Evolutionary conservation across 2,113 vertebrate species (phyloP).

Genomic region (Odobenus rosmarus): DNA sequence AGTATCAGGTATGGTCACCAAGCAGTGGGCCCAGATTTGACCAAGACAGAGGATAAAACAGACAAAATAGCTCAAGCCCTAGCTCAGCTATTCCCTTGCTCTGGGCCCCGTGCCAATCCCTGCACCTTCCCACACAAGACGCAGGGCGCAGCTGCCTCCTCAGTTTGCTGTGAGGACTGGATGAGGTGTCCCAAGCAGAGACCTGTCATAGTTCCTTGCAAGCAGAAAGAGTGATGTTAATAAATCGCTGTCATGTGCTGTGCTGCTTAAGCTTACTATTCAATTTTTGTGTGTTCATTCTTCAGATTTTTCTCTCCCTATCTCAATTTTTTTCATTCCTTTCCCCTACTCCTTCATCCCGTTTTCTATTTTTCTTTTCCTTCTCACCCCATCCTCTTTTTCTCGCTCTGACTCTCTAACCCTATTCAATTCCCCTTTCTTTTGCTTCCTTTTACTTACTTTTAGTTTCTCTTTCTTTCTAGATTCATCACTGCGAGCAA

Average conservation of each 20-base stretch:
- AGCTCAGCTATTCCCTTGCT: not conserved
- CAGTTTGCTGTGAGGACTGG: not conserved
- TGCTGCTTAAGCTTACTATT: not conserved
- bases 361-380: not conserved
- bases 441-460: not conserved
- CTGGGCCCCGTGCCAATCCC: not conserved
- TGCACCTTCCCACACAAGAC: not conserved
- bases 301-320: not conserved
- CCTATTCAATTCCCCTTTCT: not conserved
- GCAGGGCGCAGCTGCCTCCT: not conserved
- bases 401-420: not conserved
- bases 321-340: not conserved
- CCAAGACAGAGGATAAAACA: not conserved
- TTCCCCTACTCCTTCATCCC: not conserved
- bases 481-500: not conserved
- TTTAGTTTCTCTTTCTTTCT: not conserved
- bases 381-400: not conserved
- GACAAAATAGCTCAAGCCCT: not conserved
- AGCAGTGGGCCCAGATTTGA: not conserved
- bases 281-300: not conserved
- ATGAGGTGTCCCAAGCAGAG: not conserved
- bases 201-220: not conserved
- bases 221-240: not conserved
- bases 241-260: not conserved
- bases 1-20: not conserved